Evolutionary conservation across 2,113 vertebrate species (phyloP).

Genomic region (Oncorhynchus gorbuscha): DNA sequence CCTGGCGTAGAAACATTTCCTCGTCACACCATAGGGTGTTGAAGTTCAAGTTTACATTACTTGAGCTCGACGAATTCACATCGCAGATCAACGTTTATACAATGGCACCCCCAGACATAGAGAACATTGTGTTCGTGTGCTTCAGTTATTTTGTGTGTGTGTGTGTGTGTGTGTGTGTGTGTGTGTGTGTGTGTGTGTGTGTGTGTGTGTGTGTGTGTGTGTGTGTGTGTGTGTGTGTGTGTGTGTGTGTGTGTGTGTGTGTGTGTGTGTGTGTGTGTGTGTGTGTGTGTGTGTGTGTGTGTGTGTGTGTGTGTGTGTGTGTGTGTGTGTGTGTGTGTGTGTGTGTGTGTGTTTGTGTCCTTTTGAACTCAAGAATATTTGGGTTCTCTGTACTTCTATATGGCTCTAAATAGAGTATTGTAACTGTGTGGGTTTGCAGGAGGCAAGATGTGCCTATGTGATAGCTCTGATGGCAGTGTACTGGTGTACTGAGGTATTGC

Average conservation of each 20-base stretch:
- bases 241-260: slow-evolving; percentile 5
- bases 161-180: neutral
- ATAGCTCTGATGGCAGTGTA: slow-evolving; percentile 90
- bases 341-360: slow-evolving; percentile 4
- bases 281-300: neutral
- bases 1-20: no score
- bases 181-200: slow-evolving; percentile 4
- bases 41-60: no score
- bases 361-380: neutral
- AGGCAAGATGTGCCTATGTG: slow-evolving; percentile 84
- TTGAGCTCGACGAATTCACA: no score
- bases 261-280: slow-evolving; percentile 7
- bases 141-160: neutral
- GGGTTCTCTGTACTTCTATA: neutral
- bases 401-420: slow-evolving; percentile 14
- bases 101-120: no score
- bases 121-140: neutral
- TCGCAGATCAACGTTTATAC: no score
- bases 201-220: neutral
- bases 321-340: slow-evolving; percentile 5
- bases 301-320: slow-evolving; percentile 2
- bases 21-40: no score
- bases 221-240: slow-evolving; percentile 3
- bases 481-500: slow-evolving; percentile 95
- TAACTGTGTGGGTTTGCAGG: slow-evolving; percentile 67